These are phyloP conservation scores for Listrodromus nycthemerus DNA, from an alignment of 2,888 invertebrate genomes.

Conservation along the genomic window DNA sequence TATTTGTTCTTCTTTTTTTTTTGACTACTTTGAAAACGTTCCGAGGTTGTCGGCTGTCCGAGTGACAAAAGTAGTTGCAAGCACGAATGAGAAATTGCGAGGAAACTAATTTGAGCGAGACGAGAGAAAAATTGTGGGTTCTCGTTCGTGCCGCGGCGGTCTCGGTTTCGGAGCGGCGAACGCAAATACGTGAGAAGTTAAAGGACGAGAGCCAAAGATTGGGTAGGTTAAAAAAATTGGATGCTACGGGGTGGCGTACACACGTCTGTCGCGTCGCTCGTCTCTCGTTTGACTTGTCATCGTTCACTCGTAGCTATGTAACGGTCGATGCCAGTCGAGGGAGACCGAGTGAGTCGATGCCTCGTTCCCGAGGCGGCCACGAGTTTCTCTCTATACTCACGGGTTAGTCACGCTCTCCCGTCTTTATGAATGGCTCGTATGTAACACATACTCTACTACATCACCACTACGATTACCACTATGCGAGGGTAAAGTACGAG, in stretches of 20 bases:
- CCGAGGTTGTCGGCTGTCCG: background rate
- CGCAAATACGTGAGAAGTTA: constrained; percentile 59
- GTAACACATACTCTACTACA: constrained; percentile 67
- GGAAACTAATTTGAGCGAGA: constrained; percentile 41
- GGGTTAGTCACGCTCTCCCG: constrained; percentile 81
- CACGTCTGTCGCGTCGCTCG: constrained; percentile 51
- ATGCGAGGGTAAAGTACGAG: constrained; percentile 19
- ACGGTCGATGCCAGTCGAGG: constrained; percentile 53
- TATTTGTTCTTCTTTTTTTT: background rate
- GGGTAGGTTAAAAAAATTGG: constrained; percentile 29
- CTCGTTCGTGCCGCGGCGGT: constrained; percentile 43
- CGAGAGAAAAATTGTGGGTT: constrained; percentile 57
- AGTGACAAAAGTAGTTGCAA: constrained; percentile 15
- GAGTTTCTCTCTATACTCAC: constrained; percentile 76
- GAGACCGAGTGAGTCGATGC: constrained; percentile 60
- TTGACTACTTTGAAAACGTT: background rate
- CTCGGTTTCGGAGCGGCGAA: constrained; percentile 16
- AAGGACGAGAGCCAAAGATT: constrained; percentile 57
- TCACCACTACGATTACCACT: constrained; percentile 54
- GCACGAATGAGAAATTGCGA: constrained; percentile 21
- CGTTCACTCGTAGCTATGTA: constrained; percentile 68
- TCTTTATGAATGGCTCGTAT: constrained; percentile 81
- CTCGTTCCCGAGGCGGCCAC: constrained; percentile 67
- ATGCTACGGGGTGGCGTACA: constrained; percentile 41
- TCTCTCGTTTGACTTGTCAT: constrained; percentile 74